Conservation (phyloP, 92 coral and sea anemone species). For the Palythoa grandiflora region DNA sequence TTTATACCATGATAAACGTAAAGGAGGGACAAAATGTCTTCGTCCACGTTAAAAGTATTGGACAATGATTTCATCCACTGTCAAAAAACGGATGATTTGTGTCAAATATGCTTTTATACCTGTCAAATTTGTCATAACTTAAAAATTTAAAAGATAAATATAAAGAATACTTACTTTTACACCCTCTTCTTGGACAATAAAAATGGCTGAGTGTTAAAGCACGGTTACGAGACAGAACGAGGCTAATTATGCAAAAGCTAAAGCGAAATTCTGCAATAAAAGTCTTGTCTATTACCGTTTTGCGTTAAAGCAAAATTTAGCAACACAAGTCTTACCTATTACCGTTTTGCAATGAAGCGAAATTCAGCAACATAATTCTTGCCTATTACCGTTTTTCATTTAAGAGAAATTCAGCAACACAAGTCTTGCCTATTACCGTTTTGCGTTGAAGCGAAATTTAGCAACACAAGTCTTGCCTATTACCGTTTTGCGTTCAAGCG, state of each 20-base stretch:
- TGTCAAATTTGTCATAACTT: background rate
- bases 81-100: conserved; percentile 6
- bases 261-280: background rate
- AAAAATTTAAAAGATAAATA: conserved; percentile 3
- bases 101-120: background rate
- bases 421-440: too few species aligned
- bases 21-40: conserved; percentile 40
- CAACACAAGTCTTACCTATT: too few species aligned
- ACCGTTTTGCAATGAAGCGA: background rate
- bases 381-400: too few species aligned
- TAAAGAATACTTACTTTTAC: conserved; percentile 34
- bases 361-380: too few species aligned
- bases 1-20: conserved; percentile 31
- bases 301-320: too few species aligned
- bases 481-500: too few species aligned
- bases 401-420: too few species aligned
- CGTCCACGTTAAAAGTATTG: conserved; percentile 29
- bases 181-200: background rate
- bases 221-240: background rate
- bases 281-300: too few species aligned
- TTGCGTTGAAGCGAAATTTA: too few species aligned
- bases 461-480: too few species aligned
- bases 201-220: background rate
- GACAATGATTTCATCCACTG: conserved; percentile 35
- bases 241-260: conserved; percentile 27